Conservation (phyloP, 2,888 invertebrate species). For the Drosophila melanocephala region DNA sequence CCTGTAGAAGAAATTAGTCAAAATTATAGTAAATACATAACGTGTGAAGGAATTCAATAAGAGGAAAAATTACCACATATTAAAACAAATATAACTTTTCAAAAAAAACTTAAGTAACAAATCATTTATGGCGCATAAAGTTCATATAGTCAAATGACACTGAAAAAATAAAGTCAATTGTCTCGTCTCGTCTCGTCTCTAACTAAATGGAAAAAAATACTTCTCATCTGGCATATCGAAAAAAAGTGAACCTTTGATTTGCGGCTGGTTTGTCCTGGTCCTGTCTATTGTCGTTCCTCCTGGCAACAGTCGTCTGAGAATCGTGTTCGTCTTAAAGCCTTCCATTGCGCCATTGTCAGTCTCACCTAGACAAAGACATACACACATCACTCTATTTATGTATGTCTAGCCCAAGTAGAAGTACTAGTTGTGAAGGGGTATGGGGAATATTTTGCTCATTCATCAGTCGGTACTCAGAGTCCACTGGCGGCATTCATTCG, state of each 20-base stretch:
- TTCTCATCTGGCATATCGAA: neutral
- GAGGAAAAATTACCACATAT: neutral
- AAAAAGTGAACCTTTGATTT: slow-evolving; percentile 24
- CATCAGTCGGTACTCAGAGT: slow-evolving; percentile 25
- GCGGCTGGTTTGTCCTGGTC: slow-evolving; percentile 29
- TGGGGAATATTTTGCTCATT: slow-evolving; percentile 28
- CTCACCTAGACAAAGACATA: slow-evolving; percentile 29
- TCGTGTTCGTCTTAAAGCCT: slow-evolving; percentile 23
- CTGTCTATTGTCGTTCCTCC: slow-evolving; percentile 39
- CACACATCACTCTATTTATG: slow-evolving; percentile 10
- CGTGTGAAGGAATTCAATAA: too few relatives aligned
- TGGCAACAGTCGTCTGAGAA: slow-evolving; percentile 17
- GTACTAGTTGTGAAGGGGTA: slow-evolving; percentile 14
- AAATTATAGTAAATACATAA: neutral
- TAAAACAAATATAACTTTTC: neutral
- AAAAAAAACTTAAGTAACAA: neutral
- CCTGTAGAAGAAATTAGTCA: neutral
- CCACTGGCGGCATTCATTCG: slow-evolving; percentile 31
- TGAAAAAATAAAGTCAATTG: neutral
- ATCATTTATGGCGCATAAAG: neutral
- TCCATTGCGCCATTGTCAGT: slow-evolving; percentile 53
- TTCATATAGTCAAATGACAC: neutral
- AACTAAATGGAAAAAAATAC: slow-evolving; percentile 4
- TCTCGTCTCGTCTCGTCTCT: neutral
- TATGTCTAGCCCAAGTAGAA: neutral